A percentile compares a stretch with the other conserved stretches of the same genome.
Conservation (phyloP, 64 coral and sea anemone genomes). For the Stichodactyla helianthus region DNA sequence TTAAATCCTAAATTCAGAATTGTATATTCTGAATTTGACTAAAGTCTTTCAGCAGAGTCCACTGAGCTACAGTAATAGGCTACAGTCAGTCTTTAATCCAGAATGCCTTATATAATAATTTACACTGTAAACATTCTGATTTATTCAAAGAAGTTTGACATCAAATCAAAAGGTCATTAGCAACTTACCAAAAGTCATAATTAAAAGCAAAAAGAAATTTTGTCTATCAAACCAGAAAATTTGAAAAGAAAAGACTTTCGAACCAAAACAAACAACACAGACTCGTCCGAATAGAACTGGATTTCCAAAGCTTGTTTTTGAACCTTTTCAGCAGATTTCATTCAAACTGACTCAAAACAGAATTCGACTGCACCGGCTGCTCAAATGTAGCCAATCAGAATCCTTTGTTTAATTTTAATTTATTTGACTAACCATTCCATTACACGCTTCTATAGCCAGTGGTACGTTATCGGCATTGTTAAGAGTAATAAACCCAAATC, state of each 20-base stretch:
- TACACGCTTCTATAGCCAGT: not conserved
- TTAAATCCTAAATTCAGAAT: no score
- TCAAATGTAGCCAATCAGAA: not conserved
- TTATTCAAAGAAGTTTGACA: no score
- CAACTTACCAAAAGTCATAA: no score
- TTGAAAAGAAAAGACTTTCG: not conserved
- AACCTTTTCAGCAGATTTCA: not conserved
- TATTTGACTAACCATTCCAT: constrained; percentile 6
- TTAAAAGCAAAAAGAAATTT: not conserved
- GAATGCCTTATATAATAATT: no score
- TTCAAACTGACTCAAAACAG: not conserved
- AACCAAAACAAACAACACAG: not conserved
- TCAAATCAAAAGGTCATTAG: no score
- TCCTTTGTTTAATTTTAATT: not conserved
- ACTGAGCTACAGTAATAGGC: no score
- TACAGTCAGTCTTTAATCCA: no score
- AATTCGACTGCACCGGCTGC: constrained; percentile 4
- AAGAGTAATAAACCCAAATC: constrained; percentile 58
- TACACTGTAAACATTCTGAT: no score
- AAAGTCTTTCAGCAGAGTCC: no score
- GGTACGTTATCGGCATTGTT: not conserved
- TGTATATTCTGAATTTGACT: no score
- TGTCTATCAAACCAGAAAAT: not conserved
- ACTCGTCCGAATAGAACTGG: no score
- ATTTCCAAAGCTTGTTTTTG: constrained; percentile 1